Base-by-base conservation (phyloP, 2,797 vertebrate species). In the Zalophus californianus region DNA sequence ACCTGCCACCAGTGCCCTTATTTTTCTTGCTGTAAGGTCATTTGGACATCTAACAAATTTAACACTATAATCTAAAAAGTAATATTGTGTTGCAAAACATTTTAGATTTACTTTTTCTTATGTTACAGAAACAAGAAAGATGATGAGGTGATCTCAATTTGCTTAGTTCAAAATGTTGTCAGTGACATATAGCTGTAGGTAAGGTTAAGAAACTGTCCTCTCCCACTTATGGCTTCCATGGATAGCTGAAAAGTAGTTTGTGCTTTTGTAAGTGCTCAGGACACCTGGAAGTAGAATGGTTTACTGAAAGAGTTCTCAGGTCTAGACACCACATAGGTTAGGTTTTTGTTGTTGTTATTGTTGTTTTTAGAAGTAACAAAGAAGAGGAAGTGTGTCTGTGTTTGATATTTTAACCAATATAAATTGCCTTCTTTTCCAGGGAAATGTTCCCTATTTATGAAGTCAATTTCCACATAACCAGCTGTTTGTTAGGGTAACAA, bases 391-490 rank as follows among this genome's bases (percentile, higher is more conserved):
- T 68, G 3, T 86, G 80, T 84, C 41, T 18, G 20, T 78, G 52
- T 87, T 98, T 91, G 50, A 13, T 87, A 60, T 96, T 97, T 97
- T 62, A 93, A 95, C 68, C 86, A 82, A 75, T 86, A 91, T 87
- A 94, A 96, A 88, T 80, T 92, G 48, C 72, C 66, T 91, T 94
- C 66, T 95, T 77, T 93, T 94, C 56, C 58, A 91, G 54, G 83
- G 88, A 92, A 93, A 90, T 91, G 70, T 80, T 95, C 72, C 77
- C 62, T 92, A n/a, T 91, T 95, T 80, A 62, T 82, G 77, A 93
- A 97, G 97, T 92, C 80, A 96, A 88, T 98, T 97, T 97, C 84
- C 93, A 90, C 32, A 50, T 83, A 96, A 94, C 60, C 93, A 96
- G 77, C 11, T 73, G 27, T 90, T 92, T 92, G 77, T 89, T 80